A percentile compares a stretch with the other conserved stretches of the same genome.
Conservation (phyloP, 2,888 invertebrate species). For the Caenorhabditis sp. region DNA sequence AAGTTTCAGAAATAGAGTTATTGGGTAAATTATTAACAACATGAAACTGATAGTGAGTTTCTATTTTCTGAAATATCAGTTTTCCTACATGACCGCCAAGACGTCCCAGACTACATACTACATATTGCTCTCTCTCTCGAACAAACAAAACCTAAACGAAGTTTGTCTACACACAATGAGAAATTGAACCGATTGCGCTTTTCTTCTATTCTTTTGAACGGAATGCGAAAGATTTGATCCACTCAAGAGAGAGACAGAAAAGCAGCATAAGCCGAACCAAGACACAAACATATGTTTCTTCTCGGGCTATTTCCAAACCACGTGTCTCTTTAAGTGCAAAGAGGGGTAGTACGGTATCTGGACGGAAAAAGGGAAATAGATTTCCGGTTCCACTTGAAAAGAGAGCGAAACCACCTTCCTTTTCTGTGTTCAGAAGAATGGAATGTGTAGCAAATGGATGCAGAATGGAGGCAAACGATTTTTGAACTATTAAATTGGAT, state of each 20-base stretch:
- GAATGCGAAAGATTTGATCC: slow-evolving; percentile 18
- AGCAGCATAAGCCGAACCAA: slow-evolving; percentile 45
- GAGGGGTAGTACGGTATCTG: slow-evolving; percentile 38
- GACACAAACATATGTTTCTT: slow-evolving; percentile 40
- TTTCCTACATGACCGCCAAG: background rate
- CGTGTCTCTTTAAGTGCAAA: slow-evolving; percentile 41
- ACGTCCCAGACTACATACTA: slow-evolving; percentile 1
- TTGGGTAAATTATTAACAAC: background rate
- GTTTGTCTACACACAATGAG: background rate
- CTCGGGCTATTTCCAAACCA: slow-evolving; percentile 29
- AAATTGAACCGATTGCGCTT: slow-evolving; percentile 30
- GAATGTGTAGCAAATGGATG: slow-evolving; percentile 9
- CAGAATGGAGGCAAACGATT: slow-evolving; percentile 24
- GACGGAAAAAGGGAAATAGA: slow-evolving; percentile 17
- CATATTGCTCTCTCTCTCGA: background rate
- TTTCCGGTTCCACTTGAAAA: slow-evolving; percentile 60
- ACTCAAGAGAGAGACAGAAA: slow-evolving; percentile 17
- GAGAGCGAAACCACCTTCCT: slow-evolving; percentile 15
- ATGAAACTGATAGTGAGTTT: too few relatives aligned
- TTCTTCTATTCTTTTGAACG: background rate
- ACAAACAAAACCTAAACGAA: slow-evolving; percentile 24
- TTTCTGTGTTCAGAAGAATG: slow-evolving; percentile 15
- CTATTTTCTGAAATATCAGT: background rate
- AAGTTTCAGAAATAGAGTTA: too few relatives aligned
- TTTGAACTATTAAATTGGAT: slow-evolving; percentile 13